Percentiles rank a stretch among this genome's conserved stretches.
Conservation (phyloP, 2,113 vertebrate species). For the Oryzias woworae region DNA sequence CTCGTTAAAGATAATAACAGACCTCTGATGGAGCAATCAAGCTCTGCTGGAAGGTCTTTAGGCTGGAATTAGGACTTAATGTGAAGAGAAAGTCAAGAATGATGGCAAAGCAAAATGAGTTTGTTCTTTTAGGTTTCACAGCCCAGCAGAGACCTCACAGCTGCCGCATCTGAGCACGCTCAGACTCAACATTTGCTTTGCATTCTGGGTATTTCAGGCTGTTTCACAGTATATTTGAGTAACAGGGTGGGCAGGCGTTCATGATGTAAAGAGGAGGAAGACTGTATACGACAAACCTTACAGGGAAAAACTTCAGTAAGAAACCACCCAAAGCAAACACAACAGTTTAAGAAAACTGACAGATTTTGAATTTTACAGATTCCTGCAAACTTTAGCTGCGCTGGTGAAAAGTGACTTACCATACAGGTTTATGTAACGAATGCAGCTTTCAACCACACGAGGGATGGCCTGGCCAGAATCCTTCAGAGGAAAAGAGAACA, state of each 20-base stretch:
- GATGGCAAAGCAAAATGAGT: constrained; percentile 53
- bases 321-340: constrained; percentile 14
- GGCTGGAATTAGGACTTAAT: constrained; percentile 61
- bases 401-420: constrained; percentile 78
- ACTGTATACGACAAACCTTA: constrained; percentile 23
- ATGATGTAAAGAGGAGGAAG: constrained; percentile 37
- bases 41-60: constrained; percentile 37
- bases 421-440: constrained; percentile 97
- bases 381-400: no score
- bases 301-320: background rate
- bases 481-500: constrained; percentile 67
- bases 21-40: constrained; percentile 31
- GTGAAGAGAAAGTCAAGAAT: constrained; percentile 7
- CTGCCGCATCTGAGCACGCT: constrained; percentile 4
- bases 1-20: constrained; percentile 60
- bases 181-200: background rate
- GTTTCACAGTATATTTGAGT: background rate
- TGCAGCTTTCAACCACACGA: constrained; percentile 95
- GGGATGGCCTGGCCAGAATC: constrained; percentile 96
- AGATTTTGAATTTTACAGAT: no score
- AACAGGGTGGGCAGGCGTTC: constrained; percentile 4
- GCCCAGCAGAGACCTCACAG: background rate
- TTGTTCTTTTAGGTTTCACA: constrained; percentile 20
- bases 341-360: background rate
- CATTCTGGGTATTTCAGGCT: background rate